Evolutionary conservation across 2,113 vertebrate species (phyloP).

Genomic region (Struthidea cinerea): DNA sequence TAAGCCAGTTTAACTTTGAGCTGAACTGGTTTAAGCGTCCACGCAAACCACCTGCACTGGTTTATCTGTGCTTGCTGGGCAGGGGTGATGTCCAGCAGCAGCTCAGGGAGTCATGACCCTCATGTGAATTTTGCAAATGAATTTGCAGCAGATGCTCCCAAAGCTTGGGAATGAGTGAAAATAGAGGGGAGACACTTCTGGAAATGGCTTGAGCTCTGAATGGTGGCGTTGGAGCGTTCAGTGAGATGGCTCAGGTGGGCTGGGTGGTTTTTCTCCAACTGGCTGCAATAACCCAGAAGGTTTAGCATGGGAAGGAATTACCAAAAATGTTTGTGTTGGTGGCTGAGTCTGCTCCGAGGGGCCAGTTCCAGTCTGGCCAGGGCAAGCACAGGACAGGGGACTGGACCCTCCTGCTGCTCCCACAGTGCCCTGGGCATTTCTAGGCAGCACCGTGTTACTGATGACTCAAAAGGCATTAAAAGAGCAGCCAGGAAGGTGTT

Average conservation of each 20-base stretch:
- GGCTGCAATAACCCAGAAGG: not conserved
- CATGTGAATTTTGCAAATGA: not conserved
- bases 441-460: not conserved
- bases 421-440: not conserved
- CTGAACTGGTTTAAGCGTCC: not conserved
- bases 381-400: not conserved
- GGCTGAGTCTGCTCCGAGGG: not conserved
- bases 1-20: not conserved
- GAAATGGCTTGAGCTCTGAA: not conserved
- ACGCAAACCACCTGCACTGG: not conserved
- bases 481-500: not conserved
- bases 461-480: not conserved
- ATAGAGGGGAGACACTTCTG: not conserved
- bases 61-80: not conserved
- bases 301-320: not conserved
- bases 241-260: not conserved
- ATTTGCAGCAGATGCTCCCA: not conserved
- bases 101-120: constrained; percentile 32
- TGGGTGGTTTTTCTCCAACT: not conserved
- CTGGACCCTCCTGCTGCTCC: not conserved
- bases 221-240: not conserved
- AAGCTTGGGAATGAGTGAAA: not conserved
- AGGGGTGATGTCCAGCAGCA: not conserved
- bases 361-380: fast-evolving
- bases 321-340: not conserved